A percentile compares a stretch with the other conserved stretches of the same genome.
These are phyloP conservation scores for Passer domesticus DNA, from an alignment of 2,113 vertebrate genomes.

Conservation along the genomic window DNA sequence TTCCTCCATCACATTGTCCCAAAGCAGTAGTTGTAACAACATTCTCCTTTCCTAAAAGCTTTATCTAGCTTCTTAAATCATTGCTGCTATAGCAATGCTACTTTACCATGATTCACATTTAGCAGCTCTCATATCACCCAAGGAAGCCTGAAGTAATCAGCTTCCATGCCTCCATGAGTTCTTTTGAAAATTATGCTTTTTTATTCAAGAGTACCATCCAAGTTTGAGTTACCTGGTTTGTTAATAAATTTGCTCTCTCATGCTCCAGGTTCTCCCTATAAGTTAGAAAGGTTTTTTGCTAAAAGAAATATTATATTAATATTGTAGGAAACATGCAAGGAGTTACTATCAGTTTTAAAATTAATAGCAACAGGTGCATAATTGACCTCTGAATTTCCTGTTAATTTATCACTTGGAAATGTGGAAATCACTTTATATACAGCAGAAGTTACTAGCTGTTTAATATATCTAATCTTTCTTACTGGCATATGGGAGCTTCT, in stretches of 20 bases:
- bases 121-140: neutral
- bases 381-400: neutral
- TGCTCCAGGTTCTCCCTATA: neutral
- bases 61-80: neutral
- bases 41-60: neutral
- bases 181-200: neutral
- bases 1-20: accelerated
- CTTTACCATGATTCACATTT: neutral
- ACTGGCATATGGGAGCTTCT: neutral
- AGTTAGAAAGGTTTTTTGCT: neutral
- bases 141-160: neutral
- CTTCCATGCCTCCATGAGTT: neutral
- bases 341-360: neutral
- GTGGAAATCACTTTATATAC: neutral
- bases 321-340: neutral
- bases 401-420: neutral
- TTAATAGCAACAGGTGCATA: neutral
- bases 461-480: neutral
- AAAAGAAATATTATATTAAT: neutral
- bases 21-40: neutral
- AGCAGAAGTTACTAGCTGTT: neutral
- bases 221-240: neutral
- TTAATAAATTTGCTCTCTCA: neutral
- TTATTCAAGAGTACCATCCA: neutral
- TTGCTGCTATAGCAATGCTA: neutral